A percentile compares a stretch with the other conserved stretches of the same genome.
phyloP scores from a whole-genome alignment of 2,888 invertebrate genomes.

The Podotricha telesiphe region DNA sequence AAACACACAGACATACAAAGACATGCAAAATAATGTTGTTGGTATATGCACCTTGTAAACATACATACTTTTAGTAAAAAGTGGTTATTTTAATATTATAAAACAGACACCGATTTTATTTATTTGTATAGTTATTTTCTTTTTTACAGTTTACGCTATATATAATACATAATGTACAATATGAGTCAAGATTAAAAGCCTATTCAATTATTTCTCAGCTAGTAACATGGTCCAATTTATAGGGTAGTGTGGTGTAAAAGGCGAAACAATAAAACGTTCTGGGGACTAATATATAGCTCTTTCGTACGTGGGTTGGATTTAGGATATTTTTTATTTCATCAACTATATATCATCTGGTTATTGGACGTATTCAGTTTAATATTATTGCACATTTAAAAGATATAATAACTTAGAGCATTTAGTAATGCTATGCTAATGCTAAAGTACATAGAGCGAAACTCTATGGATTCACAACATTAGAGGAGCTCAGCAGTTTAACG shows the following conservation, averaged over 20 bases:
- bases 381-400: background rate
- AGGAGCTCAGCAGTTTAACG: no score
- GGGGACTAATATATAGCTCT: background rate
- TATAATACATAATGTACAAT: background rate
- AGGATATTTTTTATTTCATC: background rate
- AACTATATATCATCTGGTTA: background rate
- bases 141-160: no score
- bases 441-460: no score
- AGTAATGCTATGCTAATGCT: background rate
- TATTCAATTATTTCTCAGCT: background rate
- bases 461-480: no score
- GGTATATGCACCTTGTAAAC: no score
- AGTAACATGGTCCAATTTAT: background rate
- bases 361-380: background rate
- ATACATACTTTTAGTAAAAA: no score
- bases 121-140: no score
- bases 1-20: no score
- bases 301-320: background rate
- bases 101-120: no score
- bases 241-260: background rate
- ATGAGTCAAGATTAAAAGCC: background rate
- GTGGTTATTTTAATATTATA: no score
- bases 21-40: no score
- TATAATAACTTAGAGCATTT: background rate
- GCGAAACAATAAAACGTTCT: constrained; percentile 12